These are phyloP conservation scores for Camarhynchus parvulus DNA, from an alignment of 2,113 vertebrate species.

Conservation along the genomic window DNA sequence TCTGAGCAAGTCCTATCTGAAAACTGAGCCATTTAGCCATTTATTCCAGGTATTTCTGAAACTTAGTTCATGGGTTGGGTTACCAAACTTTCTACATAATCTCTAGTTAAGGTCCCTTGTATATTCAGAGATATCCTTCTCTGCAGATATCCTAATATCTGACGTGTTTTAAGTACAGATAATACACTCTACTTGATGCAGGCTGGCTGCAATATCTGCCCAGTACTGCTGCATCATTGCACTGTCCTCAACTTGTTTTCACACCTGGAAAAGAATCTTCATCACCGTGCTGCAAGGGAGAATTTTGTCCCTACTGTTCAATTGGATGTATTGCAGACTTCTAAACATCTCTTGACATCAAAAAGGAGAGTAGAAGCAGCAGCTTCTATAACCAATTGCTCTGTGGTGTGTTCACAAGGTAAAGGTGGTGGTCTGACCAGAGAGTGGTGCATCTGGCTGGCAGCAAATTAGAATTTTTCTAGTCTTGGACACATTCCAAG, in stretches of 20 bases:
- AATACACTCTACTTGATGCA: background rate
- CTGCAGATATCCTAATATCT: background rate
- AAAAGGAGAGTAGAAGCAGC: background rate
- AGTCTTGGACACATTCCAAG: background rate
- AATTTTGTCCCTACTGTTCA: background rate
- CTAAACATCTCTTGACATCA: background rate
- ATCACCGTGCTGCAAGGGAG: rapidly evolving
- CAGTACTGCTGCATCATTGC: background rate
- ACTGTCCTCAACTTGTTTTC: background rate
- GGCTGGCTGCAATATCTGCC: background rate
- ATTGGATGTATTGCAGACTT: background rate
- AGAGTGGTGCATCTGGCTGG: background rate
- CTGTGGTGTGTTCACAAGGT: background rate
- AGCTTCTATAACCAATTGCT: background rate
- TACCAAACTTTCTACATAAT: background rate
- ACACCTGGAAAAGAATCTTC: background rate
- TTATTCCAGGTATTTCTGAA: background rate
- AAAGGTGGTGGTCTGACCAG: background rate
- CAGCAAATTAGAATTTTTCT: background rate
- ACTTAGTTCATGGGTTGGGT: background rate
- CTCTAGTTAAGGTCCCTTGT: background rate
- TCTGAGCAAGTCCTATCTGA: background rate
- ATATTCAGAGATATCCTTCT: background rate
- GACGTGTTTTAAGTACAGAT: background rate
- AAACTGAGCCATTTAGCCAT: background rate